Base-by-base conservation (phyloP, 2,888 invertebrate genomes). In the Scaptomyza caliginosa region DNA sequence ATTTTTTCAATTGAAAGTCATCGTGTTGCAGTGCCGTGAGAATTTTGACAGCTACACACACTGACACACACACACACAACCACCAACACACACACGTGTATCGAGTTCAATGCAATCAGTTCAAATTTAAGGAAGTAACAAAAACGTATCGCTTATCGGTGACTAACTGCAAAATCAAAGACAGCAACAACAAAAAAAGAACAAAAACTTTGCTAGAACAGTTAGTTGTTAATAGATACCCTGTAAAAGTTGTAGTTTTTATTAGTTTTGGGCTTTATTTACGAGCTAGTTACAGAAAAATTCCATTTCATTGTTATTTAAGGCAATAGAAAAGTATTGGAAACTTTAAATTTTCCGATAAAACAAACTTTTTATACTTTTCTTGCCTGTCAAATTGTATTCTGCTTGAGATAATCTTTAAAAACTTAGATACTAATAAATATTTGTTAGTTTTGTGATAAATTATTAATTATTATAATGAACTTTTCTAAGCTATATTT, bases 101-200 rank as follows among this genome's bases (percentile, higher is more conserved):
- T 77, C 74, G 82, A 50, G 82, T 85, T 81, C 78, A 77, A 62
- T 77, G 69, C 52, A 60, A 67, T 50, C 77, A 74, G 77, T 77
- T 83, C 70, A 49, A 74, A 69, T 86, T 83, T 84, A 62, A 83
- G 83, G 83, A 86, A 83, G 86, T 83, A 70, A 66, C 34, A 28
- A 34, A n/a, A 32, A 10, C 11, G 28, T 54, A 36, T 24, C 11
- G 43, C 59, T 76, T 66, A 68, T 72, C 60, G 74, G 65, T 76
- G 67, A 74, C 82, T 77, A 70, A 73, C 54, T 48, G 11, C n/a
- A 19, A 8, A 21, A 10, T 16, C 60, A 46, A 48, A 51, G 26
- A 43, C 3, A 10, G 24, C 24, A 24, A 28, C 34, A 0, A 26
- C 16, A 34, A 48, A 13, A 30, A 32, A 30, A 56, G 42, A 34